Percentiles rank a stretch among this genome's conserved stretches.
Conservation (phyloP, 2,797 vertebrate genomes). For the Trichosurus vulpecula region DNA sequence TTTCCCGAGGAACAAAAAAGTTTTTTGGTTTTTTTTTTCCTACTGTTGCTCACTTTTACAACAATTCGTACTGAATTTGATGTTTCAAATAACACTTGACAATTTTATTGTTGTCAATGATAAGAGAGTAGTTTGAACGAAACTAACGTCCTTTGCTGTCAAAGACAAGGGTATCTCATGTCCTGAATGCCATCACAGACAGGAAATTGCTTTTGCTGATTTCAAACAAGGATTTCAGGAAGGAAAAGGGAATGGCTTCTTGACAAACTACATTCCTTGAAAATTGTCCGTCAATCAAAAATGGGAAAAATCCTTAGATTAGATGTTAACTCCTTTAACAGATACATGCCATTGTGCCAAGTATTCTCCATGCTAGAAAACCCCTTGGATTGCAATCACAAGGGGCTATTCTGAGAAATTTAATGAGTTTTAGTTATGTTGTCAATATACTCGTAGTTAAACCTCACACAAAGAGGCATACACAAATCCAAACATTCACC, state of each 20-base stretch:
- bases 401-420: constrained; percentile 18
- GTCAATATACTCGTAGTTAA: constrained; percentile 52
- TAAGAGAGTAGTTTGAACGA: constrained; percentile 81
- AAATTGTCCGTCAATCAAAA: constrained; percentile 83
- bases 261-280: constrained; percentile 79
- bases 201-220: constrained; percentile 83
- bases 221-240: constrained; percentile 80
- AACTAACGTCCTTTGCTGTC: constrained; percentile 87
- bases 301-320: constrained; percentile 73
- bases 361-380: constrained; percentile 18
- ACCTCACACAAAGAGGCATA: constrained; percentile 27
- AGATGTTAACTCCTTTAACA: constrained; percentile 76
- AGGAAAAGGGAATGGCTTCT: constrained; percentile 78
- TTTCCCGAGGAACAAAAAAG: constrained; percentile 62
- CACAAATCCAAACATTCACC: not conserved
- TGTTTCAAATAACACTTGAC: constrained; percentile 83
- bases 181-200: constrained; percentile 80
- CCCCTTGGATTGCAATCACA: constrained; percentile 14
- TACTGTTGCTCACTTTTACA: constrained; percentile 74
- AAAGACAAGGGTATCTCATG: constrained; percentile 87
- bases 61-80: constrained; percentile 80
- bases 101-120: constrained; percentile 84
- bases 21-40: constrained; percentile 54
- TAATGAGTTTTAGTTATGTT: constrained; percentile 30
- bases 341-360: constrained; percentile 27